Conservation (phyloP, 1,140 invertebrate genomes). For the Diabrotica virgifera region DNA sequence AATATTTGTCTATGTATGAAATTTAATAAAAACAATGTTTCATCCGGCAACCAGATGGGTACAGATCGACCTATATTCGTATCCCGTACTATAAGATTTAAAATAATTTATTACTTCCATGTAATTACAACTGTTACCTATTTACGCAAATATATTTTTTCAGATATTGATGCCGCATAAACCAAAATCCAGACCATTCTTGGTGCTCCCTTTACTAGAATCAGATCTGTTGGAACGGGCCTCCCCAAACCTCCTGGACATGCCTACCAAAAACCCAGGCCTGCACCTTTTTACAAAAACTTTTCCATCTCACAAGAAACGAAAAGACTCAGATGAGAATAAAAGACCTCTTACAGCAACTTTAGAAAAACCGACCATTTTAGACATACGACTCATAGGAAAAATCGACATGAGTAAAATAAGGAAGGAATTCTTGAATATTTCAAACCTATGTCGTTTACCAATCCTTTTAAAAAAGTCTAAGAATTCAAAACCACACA, state of each 20-base stretch:
- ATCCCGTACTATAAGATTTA: too few species aligned
- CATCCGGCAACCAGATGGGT: too few species aligned
- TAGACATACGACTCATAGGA: constrained; percentile 54
- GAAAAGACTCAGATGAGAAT: constrained; percentile 22
- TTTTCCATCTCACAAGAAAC: constrained; percentile 49
- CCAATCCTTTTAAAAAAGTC: constrained; percentile 30
- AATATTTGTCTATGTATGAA: too few species aligned
- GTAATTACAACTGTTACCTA: too few species aligned
- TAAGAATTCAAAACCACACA: constrained; percentile 20
- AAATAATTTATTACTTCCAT: too few species aligned
- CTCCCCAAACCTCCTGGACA: constrained; percentile 22
- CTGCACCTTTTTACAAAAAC: constrained; percentile 46
- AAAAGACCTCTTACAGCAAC: constrained; percentile 57
- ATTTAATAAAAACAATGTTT: too few species aligned
- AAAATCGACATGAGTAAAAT: constrained; percentile 63
- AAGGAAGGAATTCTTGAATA: constrained; percentile 54
- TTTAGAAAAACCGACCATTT: constrained; percentile 55
- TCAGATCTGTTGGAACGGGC: not conserved
- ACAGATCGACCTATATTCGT: too few species aligned
- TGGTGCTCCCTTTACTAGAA: constrained; percentile 31
- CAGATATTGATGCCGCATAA: not conserved
- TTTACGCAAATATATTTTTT: too few species aligned
- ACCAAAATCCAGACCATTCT: constrained; percentile 27
- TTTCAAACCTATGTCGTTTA: constrained; percentile 44
- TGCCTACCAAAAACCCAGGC: constrained; percentile 35